Evolutionary conservation across 92 coral and sea anemone species (phyloP).

Genomic region (Paramuricea clavata): DNA sequence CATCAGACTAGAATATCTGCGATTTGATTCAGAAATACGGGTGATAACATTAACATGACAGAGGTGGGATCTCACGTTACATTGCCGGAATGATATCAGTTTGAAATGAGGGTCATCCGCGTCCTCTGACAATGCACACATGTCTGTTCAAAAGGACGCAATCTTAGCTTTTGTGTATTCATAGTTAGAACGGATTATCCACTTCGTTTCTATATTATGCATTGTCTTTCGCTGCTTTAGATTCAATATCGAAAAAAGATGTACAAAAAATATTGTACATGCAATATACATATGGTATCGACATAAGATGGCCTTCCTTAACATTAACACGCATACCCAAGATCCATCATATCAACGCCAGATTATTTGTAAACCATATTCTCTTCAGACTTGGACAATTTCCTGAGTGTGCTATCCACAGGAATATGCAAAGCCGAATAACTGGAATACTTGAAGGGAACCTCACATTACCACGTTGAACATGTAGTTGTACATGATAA

Average conservation of each 20-base stretch:
- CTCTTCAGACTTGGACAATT: background rate
- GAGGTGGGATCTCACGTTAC: slow-evolving; percentile 16
- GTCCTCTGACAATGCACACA: background rate
- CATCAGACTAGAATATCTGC: slow-evolving; percentile 3
- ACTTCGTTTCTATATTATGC: background rate
- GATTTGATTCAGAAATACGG: background rate
- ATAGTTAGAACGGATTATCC: background rate
- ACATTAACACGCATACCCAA: background rate
- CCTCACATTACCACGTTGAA: background rate
- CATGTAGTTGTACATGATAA: background rate
- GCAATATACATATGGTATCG: no score
- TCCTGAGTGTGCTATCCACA: background rate
- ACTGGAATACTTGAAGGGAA: background rate
- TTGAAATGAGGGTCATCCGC: background rate
- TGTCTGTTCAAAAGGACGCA: background rate
- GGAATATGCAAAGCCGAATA: background rate
- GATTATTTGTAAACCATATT: background rate
- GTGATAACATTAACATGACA: slow-evolving; percentile 11
- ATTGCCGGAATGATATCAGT: background rate
- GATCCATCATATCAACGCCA: slow-evolving; percentile 19
- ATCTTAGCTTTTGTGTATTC: background rate
- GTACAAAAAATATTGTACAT: background rate
- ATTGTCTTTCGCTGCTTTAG: background rate
- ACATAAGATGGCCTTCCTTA: no score
- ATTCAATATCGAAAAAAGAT: background rate